Evolutionary conservation across 2,888 invertebrate genomes (phyloP).

Genomic region (Epistrophella euchroma): DNA sequence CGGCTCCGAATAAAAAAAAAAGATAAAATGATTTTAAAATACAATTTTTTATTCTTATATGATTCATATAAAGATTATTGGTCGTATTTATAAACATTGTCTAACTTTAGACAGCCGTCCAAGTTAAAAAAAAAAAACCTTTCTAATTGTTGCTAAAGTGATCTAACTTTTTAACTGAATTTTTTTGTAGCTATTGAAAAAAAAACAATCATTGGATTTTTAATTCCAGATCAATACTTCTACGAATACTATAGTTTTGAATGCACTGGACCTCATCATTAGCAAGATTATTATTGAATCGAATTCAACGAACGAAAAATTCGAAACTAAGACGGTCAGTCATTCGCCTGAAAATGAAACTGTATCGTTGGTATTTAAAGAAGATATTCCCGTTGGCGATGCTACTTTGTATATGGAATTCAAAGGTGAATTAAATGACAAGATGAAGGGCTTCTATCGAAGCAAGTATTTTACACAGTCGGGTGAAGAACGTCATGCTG

Average conservation of each 20-base stretch:
- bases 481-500: constrained; percentile 92
- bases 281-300: constrained; percentile 86
- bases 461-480: constrained; percentile 91
- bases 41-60: too few relatives aligned
- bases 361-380: constrained; percentile 87
- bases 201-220: not conserved
- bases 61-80: too few relatives aligned
- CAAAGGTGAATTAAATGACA: constrained; percentile 94
- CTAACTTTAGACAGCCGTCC: too few relatives aligned
- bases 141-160: too few relatives aligned
- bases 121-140: too few relatives aligned
- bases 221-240: constrained; percentile 87
- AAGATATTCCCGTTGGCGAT: constrained; percentile 86
- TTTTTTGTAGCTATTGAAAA: not conserved
- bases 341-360: constrained; percentile 87
- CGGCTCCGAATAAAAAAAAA: too few relatives aligned
- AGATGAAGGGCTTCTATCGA: constrained; percentile 97
- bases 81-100: too few relatives aligned
- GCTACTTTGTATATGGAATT: constrained; percentile 88
- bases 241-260: constrained; percentile 89
- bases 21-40: too few relatives aligned
- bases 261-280: constrained; percentile 91
- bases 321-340: constrained; percentile 79
- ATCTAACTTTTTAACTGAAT: too few relatives aligned
- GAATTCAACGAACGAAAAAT: constrained; percentile 82